Base-by-base conservation (phyloP, 35 echinoderm and acorn worm species). In the Heliocidaris erythrogramma region DNA sequence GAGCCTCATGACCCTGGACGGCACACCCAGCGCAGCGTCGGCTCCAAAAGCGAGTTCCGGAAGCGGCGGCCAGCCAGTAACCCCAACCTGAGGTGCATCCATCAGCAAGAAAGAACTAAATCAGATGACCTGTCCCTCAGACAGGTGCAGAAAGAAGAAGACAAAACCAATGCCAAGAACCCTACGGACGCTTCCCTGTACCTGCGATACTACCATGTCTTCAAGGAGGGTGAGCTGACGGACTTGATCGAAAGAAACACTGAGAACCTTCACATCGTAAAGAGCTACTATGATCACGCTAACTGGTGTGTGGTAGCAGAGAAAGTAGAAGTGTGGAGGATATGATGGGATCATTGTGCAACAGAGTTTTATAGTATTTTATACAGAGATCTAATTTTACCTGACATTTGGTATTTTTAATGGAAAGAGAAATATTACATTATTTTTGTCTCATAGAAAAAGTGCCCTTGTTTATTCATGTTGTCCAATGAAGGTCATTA, bases 281-380 rank as follows among this genome's bases (percentile, higher is more conserved):
- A 95, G 30, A 95, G 88, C 49, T 99, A 95, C 92, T 97, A 96
- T 59, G 98, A 99, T 47, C 98, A 99, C 96, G 98, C 98, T 24
- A 99, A 99, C 56, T 99, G 98, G 98, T 99, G 98, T 94, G 98
- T 99, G 16, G 96, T 99, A 30, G 98, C 98, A 32, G 98, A 99
- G 85, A 99, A 99, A 65, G 98, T 99, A 24, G 89, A 99, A 48
- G 97, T 97, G 9, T 99, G 98, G 98, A 96, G 93, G n/a, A 97
- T 99, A 88, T 99, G 48, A 93, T 48, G 47, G 89, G 48, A 89
- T 9, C 47, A 47, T 5, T 18, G 47, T 89, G 31, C 87, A 32
- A 89, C 87, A 89, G 47, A 89, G 35, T 48, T 89, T 89, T 89
- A 89, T 89, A 47, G 32, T 89, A 47, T 89, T 89, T 89, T 89